phyloP scores from a whole-genome alignment of 1,140 invertebrate species.

The Megathymus violae region DNA sequence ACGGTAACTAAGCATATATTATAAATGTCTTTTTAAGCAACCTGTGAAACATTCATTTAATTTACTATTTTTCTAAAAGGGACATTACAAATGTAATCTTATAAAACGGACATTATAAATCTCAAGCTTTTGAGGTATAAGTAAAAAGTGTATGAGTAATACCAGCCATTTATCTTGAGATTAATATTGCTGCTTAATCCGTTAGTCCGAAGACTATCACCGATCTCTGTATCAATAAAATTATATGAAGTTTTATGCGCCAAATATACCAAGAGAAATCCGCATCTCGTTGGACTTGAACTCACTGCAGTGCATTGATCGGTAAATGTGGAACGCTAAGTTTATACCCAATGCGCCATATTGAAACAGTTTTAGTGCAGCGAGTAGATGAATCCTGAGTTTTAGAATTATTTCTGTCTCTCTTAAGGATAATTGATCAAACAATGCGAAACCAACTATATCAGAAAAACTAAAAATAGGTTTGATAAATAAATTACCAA shows the following conservation, averaged over 20 bases:
- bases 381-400: not conserved
- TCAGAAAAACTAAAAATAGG: too few species aligned
- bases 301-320: conserved; percentile 33
- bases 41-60: too few species aligned
- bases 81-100: too few species aligned
- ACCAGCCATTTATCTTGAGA: not conserved
- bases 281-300: conserved; percentile 28
- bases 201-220: not conserved
- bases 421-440: too few species aligned
- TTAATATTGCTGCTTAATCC: not conserved
- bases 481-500: too few species aligned
- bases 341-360: conserved; percentile 25
- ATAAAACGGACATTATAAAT: not conserved
- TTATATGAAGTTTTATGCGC: conserved; percentile 7
- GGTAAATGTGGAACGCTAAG: conserved; percentile 23
- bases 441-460: too few species aligned
- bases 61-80: too few species aligned
- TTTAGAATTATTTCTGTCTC: too few species aligned
- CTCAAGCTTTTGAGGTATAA: not conserved
- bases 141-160: not conserved
- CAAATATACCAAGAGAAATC: conserved; percentile 21
- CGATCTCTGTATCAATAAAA: not conserved
- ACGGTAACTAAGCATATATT: too few species aligned
- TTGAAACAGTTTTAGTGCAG: conserved; percentile 10
- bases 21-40: too few species aligned